Base-by-base conservation (phyloP, 2,888 invertebrate species). In the Neoaliturus tenellus region DNA sequence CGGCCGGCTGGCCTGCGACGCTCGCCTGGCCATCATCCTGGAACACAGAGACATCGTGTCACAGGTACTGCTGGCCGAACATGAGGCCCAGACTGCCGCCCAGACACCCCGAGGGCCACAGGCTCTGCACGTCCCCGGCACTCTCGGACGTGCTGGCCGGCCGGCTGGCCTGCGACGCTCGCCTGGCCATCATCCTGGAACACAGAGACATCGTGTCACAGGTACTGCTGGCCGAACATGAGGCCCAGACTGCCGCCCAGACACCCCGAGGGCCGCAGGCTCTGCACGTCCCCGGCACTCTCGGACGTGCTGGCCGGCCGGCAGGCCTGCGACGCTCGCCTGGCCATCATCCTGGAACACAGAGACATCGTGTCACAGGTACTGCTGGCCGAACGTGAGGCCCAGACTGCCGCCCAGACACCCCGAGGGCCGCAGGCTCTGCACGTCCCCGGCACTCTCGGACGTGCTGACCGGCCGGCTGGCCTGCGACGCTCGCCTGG, bases 51-150 rank as follows among this genome's bases (percentile, higher is more conserved):
- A 39, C 39, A 6, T 12, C 6, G 20, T 31, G 62, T 31, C 62
- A 62, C 62, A 28, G 62, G 28, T 62, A 62, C 28, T 62, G 62
- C 62, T 62, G 62, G 25, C 62, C 62, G 14, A 62, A 62, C 14
- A 31, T 62, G 17, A 62, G 62, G 31, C 25, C 62, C 3, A 62
- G 25, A 3, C 62, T 17, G 28, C 62, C 28, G 17, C 28, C 28
- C 28, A 62, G 62, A 31, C 25, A 3, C 17, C 62, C 17, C 1
- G 62, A 3, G 28, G 62, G 62, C 12, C 28, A 20, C 62, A 62
- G 48, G 48, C 12, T 17, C 48, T 6, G 17, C 48, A 48, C 48
- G 14, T 48, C 17, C 48, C 48, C 17, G 10, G 48, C 48, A 48
- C 8, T 48, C 48, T 14, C 48, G 4, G 48, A 48, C 48, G 48